A percentile compares a stretch with the other conserved stretches of the same genome.
Evolutionary conservation across 2,113 vertebrate species (phyloP).

Genomic region (Oreotragus oreotragus): DNA sequence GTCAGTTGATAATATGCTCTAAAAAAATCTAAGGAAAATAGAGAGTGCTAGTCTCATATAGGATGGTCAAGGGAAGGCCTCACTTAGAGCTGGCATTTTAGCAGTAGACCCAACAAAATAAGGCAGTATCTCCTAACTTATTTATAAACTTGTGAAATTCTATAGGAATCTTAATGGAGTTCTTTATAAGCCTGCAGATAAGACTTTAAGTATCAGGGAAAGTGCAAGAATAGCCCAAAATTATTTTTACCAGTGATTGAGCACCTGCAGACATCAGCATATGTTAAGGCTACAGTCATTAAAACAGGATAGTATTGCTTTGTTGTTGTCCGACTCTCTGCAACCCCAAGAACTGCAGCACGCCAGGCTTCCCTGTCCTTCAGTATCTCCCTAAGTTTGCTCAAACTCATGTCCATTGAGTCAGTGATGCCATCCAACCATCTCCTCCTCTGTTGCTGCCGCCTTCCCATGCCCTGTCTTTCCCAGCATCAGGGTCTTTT

Average conservation of each 20-base stretch:
- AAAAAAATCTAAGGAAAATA: not conserved
- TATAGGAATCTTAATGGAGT: not conserved
- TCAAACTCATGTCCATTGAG: not conserved
- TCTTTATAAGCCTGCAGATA: not conserved
- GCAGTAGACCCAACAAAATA: not conserved
- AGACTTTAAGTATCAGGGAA: not conserved
- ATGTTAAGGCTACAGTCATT: not conserved
- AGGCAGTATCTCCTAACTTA: not conserved
- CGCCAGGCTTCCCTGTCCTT: not conserved
- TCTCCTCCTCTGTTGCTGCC: not conserved
- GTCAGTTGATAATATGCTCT: not conserved
- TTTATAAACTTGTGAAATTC: not conserved
- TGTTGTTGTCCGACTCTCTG: not conserved
- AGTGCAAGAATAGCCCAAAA: not conserved
- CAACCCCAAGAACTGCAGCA: not conserved
- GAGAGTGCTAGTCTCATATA: not conserved
- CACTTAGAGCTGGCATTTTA: not conserved
- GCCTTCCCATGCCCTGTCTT: not conserved
- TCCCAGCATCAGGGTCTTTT: not conserved
- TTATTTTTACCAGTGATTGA: not conserved
- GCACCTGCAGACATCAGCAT: not conserved
- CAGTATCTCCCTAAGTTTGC: not conserved
- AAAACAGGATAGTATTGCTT: not conserved
- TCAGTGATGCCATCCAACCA: not conserved
- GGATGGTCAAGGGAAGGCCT: not conserved